Evolutionary conservation across 2,888 invertebrate genomes (phyloP), one percentile per base, ranked within the genome.

Genomic region (Anagyrus pseudococci): DNA sequence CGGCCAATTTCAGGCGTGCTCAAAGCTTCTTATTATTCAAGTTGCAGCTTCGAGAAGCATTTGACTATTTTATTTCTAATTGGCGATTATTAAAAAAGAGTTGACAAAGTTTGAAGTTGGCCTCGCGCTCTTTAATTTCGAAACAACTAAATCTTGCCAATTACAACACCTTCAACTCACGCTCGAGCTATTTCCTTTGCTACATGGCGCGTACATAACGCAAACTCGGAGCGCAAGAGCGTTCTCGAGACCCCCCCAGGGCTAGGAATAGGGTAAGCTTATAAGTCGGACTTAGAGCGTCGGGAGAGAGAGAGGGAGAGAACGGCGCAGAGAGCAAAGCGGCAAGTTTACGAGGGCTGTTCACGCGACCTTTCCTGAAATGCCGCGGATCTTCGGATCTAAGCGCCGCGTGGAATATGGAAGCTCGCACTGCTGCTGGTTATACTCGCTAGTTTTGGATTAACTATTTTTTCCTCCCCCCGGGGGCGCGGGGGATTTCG

Each of bases 301-400:
- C n/a, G n/a, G n/a, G 50, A 50, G 37, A 33, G 44, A 7, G 13
- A 10, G 43, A 43, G 26, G 4, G 20, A 37, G 17, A 19, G 37
- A 40, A 13, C 43, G 8, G 8, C 3, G 23, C 43, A 15, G 29
- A 19, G 40, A 37, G 53, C 54, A 47, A 17, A n/a, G 26, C 44
- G 20, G 3, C n/a, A n/a, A 57, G 50, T 57, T 57, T 62, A 57
- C 50, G 62, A 56, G 56, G 37, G 41, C 37, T 33, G 29, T n/a
- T n/a, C 23, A 29, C n/a, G 1, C 40, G 10, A 19, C 15, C 29
- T 17, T 26, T 8, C 40, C 10, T n/a, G 29, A 49, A 10, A 13
- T 19, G 49, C 37, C 29, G 29, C 41, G n/a, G 26, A 44, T 44
- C 10, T 43, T 17, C 46, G 10, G 26, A 20, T 17, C 22, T 19